phyloP scores from a whole-genome alignment of 2,888 invertebrate species.

The Danaus chrysippus region DNA sequence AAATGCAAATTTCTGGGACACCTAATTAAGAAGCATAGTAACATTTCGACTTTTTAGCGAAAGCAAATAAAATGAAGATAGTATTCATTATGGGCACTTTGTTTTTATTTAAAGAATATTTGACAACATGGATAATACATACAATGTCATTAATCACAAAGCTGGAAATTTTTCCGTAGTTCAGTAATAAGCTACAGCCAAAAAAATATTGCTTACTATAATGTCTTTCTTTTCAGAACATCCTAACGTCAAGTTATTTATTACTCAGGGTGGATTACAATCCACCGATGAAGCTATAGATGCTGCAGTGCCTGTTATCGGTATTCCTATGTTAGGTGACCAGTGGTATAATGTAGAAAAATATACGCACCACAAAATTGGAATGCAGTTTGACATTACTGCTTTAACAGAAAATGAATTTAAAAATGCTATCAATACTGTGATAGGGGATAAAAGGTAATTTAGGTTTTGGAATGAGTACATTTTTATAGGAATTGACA shows the following conservation, averaged over 20 bases:
- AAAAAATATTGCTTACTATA: too few species aligned
- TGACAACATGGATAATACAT: too few species aligned
- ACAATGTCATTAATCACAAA: too few species aligned
- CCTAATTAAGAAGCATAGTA: too few species aligned
- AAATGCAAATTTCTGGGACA: too few species aligned
- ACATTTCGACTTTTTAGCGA: too few species aligned
- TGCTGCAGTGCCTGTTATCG: constrained; percentile 54
- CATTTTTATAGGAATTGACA: neutral
- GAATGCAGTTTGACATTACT: constrained; percentile 41
- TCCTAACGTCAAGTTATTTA: constrained; percentile 55
- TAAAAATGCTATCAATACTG: constrained; percentile 34
- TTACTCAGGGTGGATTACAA: constrained; percentile 62
- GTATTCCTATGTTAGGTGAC: constrained; percentile 56
- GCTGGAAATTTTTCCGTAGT: too few species aligned
- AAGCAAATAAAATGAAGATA: too few species aligned
- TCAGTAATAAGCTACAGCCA: too few species aligned
- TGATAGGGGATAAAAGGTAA: constrained; percentile 38
- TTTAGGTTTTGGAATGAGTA: neutral
- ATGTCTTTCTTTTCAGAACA: constrained; percentile 53
- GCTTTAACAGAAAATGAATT: constrained; percentile 39
- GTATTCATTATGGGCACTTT: too few species aligned
- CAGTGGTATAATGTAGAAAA: constrained; percentile 53
- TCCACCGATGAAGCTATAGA: too few species aligned
- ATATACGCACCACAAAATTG: constrained; percentile 43
- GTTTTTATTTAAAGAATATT: too few species aligned